phyloP scores from a whole-genome alignment of 2,888 invertebrate species.

The Dichetophora obliterata region DNA sequence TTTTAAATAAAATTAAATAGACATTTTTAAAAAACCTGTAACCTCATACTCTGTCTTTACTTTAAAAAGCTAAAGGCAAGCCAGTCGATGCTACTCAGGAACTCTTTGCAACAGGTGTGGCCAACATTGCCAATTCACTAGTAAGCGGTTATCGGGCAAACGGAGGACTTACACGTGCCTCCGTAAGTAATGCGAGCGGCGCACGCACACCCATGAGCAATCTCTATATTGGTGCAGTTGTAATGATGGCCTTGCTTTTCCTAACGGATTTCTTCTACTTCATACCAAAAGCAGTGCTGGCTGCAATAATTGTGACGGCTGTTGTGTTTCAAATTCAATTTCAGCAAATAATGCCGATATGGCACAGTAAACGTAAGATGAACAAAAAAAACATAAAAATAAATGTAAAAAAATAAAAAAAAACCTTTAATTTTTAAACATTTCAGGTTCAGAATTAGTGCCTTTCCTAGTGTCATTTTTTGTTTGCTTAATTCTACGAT shows the following conservation, averaged over 20 bases:
- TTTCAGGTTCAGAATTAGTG: slow-evolving; percentile 85
- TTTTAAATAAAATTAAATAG: too few relatives aligned
- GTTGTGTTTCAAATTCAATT: slow-evolving; percentile 92
- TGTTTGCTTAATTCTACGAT: slow-evolving; percentile 83
- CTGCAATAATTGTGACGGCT: slow-evolving; percentile 90
- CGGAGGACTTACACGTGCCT: slow-evolving; percentile 85
- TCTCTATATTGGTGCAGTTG: slow-evolving; percentile 84
- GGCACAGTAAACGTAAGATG: slow-evolving; percentile 86
- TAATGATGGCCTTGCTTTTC: slow-evolving; percentile 84
- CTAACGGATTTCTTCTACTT: slow-evolving; percentile 89
- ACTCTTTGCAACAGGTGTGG: slow-evolving; percentile 84
- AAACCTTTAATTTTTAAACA: background rate
- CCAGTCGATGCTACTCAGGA: slow-evolving; percentile 92
- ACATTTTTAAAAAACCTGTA: too few relatives aligned
- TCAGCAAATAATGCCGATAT: slow-evolving; percentile 86
- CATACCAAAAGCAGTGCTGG: slow-evolving; percentile 86
- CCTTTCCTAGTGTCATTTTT: slow-evolving; percentile 89
- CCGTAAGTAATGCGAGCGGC: slow-evolving; percentile 90
- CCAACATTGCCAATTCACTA: slow-evolving; percentile 85
- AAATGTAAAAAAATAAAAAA: too few relatives aligned
- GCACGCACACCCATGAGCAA: slow-evolving; percentile 87
- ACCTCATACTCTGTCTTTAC: background rate
- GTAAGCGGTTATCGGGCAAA: slow-evolving; percentile 85
- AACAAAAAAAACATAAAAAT: background rate
- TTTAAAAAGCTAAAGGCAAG: slow-evolving; percentile 78